Conservation (phyloP, 2,888 invertebrate species). For the Seira ritae region DNA sequence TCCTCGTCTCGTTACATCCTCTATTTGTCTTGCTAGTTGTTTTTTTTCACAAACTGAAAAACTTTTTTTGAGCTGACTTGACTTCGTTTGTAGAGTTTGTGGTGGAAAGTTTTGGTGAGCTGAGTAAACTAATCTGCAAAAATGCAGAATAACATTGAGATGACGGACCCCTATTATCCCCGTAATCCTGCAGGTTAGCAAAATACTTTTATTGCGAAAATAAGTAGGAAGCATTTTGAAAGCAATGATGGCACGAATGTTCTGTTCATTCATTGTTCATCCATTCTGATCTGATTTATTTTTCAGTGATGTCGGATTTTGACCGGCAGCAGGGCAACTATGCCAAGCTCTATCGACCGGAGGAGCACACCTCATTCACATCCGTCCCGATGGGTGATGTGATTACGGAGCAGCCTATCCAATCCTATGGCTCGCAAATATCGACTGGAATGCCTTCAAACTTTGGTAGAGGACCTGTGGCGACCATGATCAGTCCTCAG, state of each 20-base stretch:
- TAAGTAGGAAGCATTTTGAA: no score
- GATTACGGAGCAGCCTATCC: constrained; percentile 73
- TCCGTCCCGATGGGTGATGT: constrained; percentile 70
- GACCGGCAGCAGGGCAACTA: constrained; percentile 71
- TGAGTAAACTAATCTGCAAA: neutral
- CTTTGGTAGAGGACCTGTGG: constrained; percentile 59
- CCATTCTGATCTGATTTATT: no score
- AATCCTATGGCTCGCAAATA: constrained; percentile 72
- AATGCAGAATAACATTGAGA: constrained; percentile 62
- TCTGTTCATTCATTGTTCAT: no score
- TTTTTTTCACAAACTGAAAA: no score
- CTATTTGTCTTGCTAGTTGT: no score
- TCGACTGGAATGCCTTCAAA: constrained; percentile 70
- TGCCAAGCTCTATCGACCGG: constrained; percentile 71
- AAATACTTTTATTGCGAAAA: neutral
- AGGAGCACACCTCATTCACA: constrained; percentile 69
- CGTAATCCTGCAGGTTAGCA: constrained; percentile 69
- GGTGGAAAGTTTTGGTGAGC: constrained; percentile 27
- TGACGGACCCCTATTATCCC: constrained; percentile 71
- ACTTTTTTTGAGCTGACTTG: no score
- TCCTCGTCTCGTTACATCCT: no score
- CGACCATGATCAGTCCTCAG: constrained; percentile 59
- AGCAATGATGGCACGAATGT: no score
- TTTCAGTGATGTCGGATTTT: constrained; percentile 65
- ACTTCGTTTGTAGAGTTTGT: neutral